Percentiles rank a stretch among this genome's conserved stretches.
phyloP scores from a whole-genome alignment of 2,113 vertebrate species.

The Penelope pileata region DNA sequence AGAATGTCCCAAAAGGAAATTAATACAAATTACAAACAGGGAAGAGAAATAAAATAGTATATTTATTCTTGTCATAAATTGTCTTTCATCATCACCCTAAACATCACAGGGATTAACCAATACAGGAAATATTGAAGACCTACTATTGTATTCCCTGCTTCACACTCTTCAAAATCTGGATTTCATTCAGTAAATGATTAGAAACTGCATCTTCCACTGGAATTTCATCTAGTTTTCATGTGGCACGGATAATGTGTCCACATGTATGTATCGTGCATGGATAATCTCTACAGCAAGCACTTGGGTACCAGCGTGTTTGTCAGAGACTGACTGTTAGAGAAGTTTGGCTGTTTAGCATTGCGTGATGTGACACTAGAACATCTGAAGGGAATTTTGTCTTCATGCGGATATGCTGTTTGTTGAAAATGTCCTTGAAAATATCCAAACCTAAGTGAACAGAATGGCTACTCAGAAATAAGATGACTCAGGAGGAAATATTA shows the following conservation, averaged over 20 bases:
- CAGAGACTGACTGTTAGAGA: neutral
- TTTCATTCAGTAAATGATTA: neutral
- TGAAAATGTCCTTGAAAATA: slow-evolving; percentile 14
- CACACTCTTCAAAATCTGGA: neutral
- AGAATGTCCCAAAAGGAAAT: neutral
- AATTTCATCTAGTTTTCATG: neutral
- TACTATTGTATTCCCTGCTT: neutral
- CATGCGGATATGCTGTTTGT: neutral
- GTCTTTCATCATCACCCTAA: neutral
- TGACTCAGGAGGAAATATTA: slow-evolving; percentile 1
- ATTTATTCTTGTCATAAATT: neutral
- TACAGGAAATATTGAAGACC: neutral
- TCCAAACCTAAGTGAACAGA: neutral
- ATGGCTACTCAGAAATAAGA: neutral
- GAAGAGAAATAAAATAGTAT: neutral
- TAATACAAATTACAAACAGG: neutral
- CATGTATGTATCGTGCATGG: neutral
- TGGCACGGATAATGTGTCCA: neutral
- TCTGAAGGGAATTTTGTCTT: neutral
- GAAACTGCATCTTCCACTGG: neutral
- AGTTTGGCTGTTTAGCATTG: neutral
- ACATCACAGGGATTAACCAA: neutral
- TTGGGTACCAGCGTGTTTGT: neutral
- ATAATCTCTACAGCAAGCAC: neutral
- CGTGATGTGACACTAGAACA: neutral